Conservation (phyloP, 2,113 vertebrate genomes). For the Notiomystis cincta region DNA sequence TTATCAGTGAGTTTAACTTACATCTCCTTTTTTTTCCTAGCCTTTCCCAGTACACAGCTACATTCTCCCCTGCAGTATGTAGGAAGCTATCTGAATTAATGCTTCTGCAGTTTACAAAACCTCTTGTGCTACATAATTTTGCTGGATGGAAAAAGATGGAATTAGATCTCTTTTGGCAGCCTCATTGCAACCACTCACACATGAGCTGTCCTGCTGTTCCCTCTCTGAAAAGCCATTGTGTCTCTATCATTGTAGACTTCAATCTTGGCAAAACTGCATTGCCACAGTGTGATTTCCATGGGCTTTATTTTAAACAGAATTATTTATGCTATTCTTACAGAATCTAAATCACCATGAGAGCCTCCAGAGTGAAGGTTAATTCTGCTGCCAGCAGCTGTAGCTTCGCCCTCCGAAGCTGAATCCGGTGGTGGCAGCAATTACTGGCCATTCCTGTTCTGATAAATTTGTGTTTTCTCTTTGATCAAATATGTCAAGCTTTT, state of each 20-base stretch:
- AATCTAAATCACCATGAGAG: slow-evolving; percentile 34
- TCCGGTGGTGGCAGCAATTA: not conserved
- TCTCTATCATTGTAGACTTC: slow-evolving; percentile 19
- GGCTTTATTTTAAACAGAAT: slow-evolving; percentile 52
- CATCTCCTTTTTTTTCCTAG: not conserved
- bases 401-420: not conserved
- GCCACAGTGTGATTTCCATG: slow-evolving; percentile 12
- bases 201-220: slow-evolving; percentile 36
- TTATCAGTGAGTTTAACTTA: not conserved
- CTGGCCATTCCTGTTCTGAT: not conserved
- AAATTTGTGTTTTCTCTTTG: slow-evolving; percentile 47
- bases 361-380: slow-evolving; percentile 37
- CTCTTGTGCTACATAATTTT: slow-evolving; percentile 33
- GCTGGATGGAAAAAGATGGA: slow-evolving; percentile 29
- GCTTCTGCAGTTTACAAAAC: slow-evolving; percentile 23
- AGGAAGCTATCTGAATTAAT: slow-evolving; percentile 45
- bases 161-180: slow-evolving; percentile 39
- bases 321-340: slow-evolving; percentile 50
- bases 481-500: slow-evolving; percentile 58
- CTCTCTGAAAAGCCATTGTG: slow-evolving; percentile 29
- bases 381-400: slow-evolving; percentile 45
- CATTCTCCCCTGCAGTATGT: not conserved
- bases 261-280: slow-evolving; percentile 31
- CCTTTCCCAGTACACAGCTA: not conserved
- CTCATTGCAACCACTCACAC: not conserved